Percentiles rank a stretch among this genome's conserved stretches.
These are phyloP conservation scores for Natator depressus DNA, from an alignment of 2,113 vertebrate genomes.

Conservation along the genomic window DNA sequence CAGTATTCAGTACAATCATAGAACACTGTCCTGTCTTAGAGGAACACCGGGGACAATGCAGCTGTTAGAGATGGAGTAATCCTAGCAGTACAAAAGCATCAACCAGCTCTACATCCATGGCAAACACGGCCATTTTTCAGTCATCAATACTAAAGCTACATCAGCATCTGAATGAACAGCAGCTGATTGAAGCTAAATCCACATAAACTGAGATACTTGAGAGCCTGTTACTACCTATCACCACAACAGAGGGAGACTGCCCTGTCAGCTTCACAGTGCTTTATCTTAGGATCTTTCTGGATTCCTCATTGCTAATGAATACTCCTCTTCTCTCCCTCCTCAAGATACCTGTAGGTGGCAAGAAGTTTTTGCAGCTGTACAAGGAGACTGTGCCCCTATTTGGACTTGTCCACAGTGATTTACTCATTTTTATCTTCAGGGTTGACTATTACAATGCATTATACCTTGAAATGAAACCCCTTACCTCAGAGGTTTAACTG, in stretches of 20 bases:
- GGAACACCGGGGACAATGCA: background rate
- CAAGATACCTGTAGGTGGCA: background rate
- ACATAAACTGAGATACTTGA: background rate
- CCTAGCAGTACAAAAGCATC: background rate
- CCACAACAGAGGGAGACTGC: too few relatives aligned
- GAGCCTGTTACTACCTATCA: background rate
- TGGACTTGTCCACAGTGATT: background rate
- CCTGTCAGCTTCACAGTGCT: too few relatives aligned
- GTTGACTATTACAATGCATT: accelerated
- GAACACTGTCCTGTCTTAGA: background rate
- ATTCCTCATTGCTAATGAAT: background rate
- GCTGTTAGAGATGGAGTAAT: background rate
- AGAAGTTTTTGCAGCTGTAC: background rate
- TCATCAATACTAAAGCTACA: background rate
- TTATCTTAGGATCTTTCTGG: background rate
- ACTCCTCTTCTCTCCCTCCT: background rate
- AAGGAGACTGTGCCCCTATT: background rate
- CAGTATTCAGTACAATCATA: background rate
- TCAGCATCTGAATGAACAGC: background rate
- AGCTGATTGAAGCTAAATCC: background rate
- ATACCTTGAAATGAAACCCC: background rate
- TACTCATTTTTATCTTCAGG: background rate
- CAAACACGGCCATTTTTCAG: background rate
- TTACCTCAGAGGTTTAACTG: background rate
- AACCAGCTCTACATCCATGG: background rate